Percentiles rank a stretch among this genome's conserved stretches.
Evolutionary conservation across 35 echinoderm and acorn worm species (phyloP).

Genomic region (Hemicentrotus pulcherrimus): DNA sequence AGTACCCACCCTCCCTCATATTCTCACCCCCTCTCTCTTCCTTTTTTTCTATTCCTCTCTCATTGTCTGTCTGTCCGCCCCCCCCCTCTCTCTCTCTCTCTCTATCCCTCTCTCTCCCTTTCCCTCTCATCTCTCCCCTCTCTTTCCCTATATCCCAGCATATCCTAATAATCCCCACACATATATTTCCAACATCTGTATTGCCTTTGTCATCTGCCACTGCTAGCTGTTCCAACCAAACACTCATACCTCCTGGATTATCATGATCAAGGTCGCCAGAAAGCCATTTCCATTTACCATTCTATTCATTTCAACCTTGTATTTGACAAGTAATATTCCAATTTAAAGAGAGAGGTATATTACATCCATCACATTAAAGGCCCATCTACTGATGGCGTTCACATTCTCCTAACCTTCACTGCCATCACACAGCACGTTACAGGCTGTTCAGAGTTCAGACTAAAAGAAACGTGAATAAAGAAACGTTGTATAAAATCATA

Average conservation of each 20-base stretch:
- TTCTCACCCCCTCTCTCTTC: not conserved
- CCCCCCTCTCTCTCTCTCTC: not conserved
- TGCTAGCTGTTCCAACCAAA: not conserved
- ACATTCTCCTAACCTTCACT: not conserved
- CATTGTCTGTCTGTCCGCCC: not conserved
- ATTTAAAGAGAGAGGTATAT: constrained; percentile 6
- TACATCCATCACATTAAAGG: not conserved
- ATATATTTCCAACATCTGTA: not conserved
- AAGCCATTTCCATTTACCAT: not conserved
- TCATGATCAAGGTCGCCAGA: not conserved
- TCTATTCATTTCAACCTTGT: not conserved
- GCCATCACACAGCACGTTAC: not conserved
- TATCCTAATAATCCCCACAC: not conserved
- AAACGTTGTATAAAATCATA: too few species aligned
- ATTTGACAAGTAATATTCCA: not conserved
- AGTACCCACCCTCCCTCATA: too few species aligned
- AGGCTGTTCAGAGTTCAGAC: too few species aligned
- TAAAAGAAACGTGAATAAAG: too few species aligned
- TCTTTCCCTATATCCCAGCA: not conserved
- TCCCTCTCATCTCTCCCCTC: not conserved
- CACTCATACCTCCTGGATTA: not conserved
- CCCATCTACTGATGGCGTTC: not conserved
- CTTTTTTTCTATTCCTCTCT: not conserved
- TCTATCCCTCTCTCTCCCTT: not conserved
- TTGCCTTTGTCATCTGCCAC: not conserved